Conservation (phyloP, 2,113 vertebrate genomes). For the Tenrec ecaudatus region DNA sequence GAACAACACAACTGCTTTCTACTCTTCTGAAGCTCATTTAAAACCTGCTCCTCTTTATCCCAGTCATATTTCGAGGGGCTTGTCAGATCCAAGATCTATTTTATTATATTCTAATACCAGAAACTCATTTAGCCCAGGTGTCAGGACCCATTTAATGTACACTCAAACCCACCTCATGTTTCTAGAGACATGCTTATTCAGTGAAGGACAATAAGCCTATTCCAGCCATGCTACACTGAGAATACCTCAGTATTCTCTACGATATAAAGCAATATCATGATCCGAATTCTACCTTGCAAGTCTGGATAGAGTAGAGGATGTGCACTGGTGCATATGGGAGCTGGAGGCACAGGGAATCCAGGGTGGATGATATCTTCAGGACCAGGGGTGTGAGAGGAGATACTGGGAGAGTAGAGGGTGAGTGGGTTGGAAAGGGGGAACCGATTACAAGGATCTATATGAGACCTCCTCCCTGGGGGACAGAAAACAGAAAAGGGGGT, state of each 20-base stretch:
- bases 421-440: too few species aligned
- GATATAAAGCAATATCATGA: neutral
- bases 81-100: neutral
- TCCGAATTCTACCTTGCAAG: too few species aligned
- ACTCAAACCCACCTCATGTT: neutral
- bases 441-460: too few species aligned
- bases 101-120: rapidly evolving
- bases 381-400: too few species aligned
- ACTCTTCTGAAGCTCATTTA: neutral
- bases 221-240: rapidly evolving
- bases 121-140: neutral
- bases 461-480: too few species aligned
- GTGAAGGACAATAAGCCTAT: neutral
- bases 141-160: neutral
- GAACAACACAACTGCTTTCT: neutral
- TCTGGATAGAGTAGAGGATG: too few species aligned
- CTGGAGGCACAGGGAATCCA: too few species aligned
- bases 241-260: neutral
- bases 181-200: neutral
- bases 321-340: too few species aligned
- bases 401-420: too few species aligned
- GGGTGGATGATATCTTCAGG: too few species aligned
- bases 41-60: neutral
- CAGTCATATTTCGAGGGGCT: neutral
- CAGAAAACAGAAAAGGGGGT: too few species aligned